Evolutionary conservation across 2,113 vertebrate genomes (phyloP).

Genomic region (Nannospalax galili): DNA sequence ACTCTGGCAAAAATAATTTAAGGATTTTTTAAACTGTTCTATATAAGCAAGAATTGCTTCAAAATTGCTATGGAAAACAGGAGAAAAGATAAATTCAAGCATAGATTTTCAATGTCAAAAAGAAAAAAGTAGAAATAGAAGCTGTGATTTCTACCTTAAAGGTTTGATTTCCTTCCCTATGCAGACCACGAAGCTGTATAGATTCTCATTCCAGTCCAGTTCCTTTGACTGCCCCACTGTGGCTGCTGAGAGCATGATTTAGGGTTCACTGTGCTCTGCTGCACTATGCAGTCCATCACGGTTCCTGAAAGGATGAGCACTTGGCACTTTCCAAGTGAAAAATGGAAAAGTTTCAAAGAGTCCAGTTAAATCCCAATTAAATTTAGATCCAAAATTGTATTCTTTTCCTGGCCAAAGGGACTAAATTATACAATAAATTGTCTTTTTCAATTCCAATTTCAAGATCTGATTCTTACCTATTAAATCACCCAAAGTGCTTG

Average conservation of each 20-base stretch:
- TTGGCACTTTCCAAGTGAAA: conserved; percentile 56
- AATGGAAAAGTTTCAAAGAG: conserved; percentile 63
- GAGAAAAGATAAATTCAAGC: conserved; percentile 30
- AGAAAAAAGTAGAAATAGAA: conserved; percentile 2
- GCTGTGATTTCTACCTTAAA: conserved; percentile 62
- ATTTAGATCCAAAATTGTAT: conserved; percentile 69
- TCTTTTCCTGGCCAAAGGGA: conserved; percentile 55
- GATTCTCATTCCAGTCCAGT: conserved; percentile 56
- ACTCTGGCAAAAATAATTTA: neutral
- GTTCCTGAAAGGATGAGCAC: conserved; percentile 36
- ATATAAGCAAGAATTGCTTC: conserved; percentile 49
- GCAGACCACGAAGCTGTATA: conserved; percentile 7
- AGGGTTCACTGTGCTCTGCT: neutral
- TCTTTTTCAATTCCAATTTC: conserved; percentile 71
- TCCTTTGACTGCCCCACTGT: conserved; percentile 74
- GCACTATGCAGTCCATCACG: neutral
- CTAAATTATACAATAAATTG: conserved; percentile 73
- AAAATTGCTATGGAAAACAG: neutral
- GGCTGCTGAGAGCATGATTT: conserved; percentile 61
- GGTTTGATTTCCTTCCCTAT: conserved; percentile 71
- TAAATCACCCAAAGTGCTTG: conserved; percentile 70
- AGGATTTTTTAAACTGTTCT: neutral
- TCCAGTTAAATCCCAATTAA: conserved; percentile 77
- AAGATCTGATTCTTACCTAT: conserved; percentile 62
- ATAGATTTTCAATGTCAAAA: conserved; percentile 61